These are phyloP conservation scores for Saimiri boliviensis DNA, from an alignment of 2,113 vertebrate genomes.

Conservation along the genomic window DNA sequence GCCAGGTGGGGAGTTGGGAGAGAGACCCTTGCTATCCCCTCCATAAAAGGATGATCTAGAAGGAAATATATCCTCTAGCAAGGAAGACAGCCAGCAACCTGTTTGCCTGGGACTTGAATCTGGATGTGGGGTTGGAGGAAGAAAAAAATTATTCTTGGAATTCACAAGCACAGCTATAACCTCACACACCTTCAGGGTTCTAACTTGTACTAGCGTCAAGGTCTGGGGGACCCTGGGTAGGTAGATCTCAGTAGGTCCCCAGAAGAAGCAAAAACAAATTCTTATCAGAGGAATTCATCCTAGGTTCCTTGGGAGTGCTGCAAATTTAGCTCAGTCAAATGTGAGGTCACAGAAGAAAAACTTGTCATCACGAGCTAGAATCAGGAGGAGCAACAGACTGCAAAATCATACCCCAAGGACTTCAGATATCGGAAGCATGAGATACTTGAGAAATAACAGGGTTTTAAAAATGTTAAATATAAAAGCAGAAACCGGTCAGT, in stretches of 20 bases:
- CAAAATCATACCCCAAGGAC: not conserved
- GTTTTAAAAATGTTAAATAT: not conserved
- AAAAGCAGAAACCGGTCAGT: too few species aligned
- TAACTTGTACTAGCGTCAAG: not conserved
- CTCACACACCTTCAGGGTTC: not conserved
- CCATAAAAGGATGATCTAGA: not conserved
- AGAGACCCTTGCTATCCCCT: not conserved
- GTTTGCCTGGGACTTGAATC: too few species aligned
- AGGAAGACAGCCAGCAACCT: not conserved
- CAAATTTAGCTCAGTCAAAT: not conserved
- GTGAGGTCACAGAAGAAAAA: not conserved
- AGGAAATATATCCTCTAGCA: not conserved
- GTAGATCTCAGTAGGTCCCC: not conserved
- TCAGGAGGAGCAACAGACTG: not conserved
- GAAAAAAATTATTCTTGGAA: too few species aligned
- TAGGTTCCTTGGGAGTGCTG: not conserved
- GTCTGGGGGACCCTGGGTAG: not conserved
- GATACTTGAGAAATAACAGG: too few species aligned
- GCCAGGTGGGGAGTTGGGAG: not conserved
- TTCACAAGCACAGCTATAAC: not conserved
- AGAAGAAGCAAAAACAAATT: not conserved
- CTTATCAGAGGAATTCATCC: not conserved
- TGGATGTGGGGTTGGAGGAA: not conserved
- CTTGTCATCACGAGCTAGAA: not conserved
- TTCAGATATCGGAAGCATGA: not conserved